Percentiles rank a stretch among this genome's conserved stretches.
These are phyloP conservation scores for Cinclus cinclus DNA, from an alignment of 2,113 vertebrate genomes.

Conservation along the genomic window DNA sequence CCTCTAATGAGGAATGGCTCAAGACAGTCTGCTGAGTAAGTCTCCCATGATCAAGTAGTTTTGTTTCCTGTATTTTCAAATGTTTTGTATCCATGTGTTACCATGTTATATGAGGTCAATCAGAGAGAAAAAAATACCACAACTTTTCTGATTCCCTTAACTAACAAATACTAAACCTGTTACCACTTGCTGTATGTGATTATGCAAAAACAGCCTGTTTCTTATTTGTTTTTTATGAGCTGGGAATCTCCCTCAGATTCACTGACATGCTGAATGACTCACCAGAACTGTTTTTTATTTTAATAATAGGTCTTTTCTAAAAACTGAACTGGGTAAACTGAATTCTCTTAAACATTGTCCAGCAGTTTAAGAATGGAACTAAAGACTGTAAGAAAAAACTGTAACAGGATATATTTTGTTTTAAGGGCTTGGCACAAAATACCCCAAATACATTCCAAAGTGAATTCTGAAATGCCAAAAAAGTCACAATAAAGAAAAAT, in stretches of 20 bases:
- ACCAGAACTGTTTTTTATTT: background rate
- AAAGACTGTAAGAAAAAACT: background rate
- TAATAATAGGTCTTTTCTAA: background rate
- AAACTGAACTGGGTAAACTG: background rate
- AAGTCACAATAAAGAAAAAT: background rate
- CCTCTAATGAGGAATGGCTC: background rate
- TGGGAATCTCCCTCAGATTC: constrained; percentile 13
- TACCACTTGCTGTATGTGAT: background rate
- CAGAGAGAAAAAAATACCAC: background rate
- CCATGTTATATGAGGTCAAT: background rate
- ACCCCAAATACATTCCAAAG: background rate
- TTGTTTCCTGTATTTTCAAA: background rate
- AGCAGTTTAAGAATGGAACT: constrained; percentile 11
- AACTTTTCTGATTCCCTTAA: background rate
- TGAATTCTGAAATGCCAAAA: background rate
- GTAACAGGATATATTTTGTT: constrained; percentile 12
- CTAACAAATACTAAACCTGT: background rate
- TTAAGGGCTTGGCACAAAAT: background rate
- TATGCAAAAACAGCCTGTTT: background rate
- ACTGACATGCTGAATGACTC: constrained; percentile 5
- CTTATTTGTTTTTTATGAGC: background rate
- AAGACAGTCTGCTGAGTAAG: background rate
- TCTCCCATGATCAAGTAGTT: background rate
- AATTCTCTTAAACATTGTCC: background rate
- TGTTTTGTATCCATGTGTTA: background rate